Conservation (phyloP, 1,140 invertebrate species). For the Macrobrachium rosenbergii region DNA sequence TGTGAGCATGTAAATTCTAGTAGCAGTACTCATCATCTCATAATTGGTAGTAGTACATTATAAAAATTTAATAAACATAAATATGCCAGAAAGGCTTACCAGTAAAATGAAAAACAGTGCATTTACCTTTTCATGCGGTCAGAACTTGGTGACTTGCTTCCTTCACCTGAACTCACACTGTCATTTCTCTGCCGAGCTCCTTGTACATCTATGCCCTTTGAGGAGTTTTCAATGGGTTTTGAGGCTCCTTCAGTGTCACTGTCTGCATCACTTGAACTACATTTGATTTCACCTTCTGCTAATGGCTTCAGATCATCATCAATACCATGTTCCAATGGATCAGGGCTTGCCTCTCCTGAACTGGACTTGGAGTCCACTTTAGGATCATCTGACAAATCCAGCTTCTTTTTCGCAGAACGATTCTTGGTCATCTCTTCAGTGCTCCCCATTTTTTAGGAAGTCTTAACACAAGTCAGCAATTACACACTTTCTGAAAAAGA, state of each 20-base stretch:
- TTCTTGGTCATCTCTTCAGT: conserved; percentile 49
- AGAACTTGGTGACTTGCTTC: conserved; percentile 32
- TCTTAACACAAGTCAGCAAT: not conserved
- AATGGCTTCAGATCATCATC: conserved; percentile 51
- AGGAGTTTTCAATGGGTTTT: conserved; percentile 28
- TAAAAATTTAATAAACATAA: too few relatives aligned
- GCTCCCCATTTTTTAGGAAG: conserved; percentile 39
- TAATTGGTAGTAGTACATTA: too few relatives aligned
- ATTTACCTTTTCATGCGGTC: conserved; percentile 49
- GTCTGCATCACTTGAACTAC: conserved; percentile 33
- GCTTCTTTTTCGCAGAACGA: conserved; percentile 48
- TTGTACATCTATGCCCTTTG: conserved; percentile 40
- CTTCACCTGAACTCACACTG: conserved; percentile 49
- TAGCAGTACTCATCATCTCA: too few relatives aligned
- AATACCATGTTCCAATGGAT: conserved; percentile 49
- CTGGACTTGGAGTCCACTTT: conserved; percentile 32
- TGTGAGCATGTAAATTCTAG: too few relatives aligned
- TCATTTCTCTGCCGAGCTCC: conserved; percentile 23
- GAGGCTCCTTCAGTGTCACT: conserved; percentile 37
- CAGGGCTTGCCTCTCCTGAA: conserved; percentile 40
- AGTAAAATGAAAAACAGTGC: too few relatives aligned
- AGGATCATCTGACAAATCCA: conserved; percentile 34
- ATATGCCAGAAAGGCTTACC: too few relatives aligned
- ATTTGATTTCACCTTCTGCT: conserved; percentile 33
- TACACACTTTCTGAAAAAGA: not conserved